Base-by-base conservation (phyloP, 2,797 vertebrate species). In the Eupleurogrammus muticus region DNA sequence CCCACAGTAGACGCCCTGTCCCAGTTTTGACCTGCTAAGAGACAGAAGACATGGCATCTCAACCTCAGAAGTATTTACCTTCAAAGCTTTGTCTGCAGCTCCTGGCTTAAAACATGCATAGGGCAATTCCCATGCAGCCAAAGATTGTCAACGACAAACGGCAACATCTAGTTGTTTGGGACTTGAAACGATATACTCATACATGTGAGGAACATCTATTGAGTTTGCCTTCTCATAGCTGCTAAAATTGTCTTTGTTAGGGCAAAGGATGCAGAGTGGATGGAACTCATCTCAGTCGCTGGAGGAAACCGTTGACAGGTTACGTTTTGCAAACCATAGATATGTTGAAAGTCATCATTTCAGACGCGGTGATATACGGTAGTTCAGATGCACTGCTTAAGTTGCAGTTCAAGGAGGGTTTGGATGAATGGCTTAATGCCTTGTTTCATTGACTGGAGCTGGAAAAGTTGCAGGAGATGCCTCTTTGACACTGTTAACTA, bases 11-110 rank as follows among this genome's bases (percentile, higher is more conserved):
- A 87, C 49, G 67, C 58, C 83, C 76, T 84, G 86, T 87, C 84
- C 87, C 90, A 70, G 80, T 62, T 74, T 59, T 81, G 83, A 90
- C 88, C 87, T 54, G 80, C 81, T 77, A 80, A 83, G 62, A 84
- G 73, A 81, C 71, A 70, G 79, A 75, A 86, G 74, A 56, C 75
- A 75, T 59, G 73, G 71, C 63, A 77, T 32, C 34, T 23, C 62
- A 77, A 85, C 79, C 62, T 63, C 55, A 28, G 79, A 75, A 58
- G 19, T 73, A 32, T 52, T 54, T 55, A 35, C 48, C 35, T 36
- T 24, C 14, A 32, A 58, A 60, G 49, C 51, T 46, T 28, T 35
- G 36, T 71, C 28, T 64, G 32, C 10, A 48, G 53, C 19, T 20
- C 13, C 2, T 23, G 36, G 24, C 16, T 70, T 79, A 65, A 76